Base-by-base conservation (phyloP, 2,888 invertebrate genomes). In the Invenusta paracnida region DNA sequence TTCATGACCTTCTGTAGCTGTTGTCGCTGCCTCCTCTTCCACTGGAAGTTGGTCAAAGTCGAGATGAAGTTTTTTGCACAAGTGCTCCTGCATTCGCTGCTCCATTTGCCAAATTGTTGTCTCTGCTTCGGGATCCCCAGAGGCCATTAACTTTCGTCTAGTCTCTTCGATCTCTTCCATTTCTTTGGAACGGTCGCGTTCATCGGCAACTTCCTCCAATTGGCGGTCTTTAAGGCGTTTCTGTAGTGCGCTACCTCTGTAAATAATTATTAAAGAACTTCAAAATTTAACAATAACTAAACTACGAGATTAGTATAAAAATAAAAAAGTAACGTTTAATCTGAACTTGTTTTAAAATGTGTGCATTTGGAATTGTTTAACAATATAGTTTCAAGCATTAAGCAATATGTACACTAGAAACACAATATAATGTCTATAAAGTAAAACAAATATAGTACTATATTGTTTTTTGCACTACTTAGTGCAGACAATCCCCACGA, bases 151-250 rank as follows among this genome's bases (percentile, higher is more conserved):
- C 90, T 95, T 94, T 87, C 93, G 93, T 89, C 94, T 94, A 86
- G 98, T 93, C 91, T 96, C 95, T 88, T 95, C 95, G 87, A 97
- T 93, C 92, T 97, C 96, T 89, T 94, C 95, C 89, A 94, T 94
- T 94, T 95, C 98, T 89, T 90, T 88, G 89, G 94, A 94, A 23
- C 97, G 93, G 92, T 99, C 98, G 89, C 95, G 94, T 82, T 94
- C 94, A 92, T 99, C 99, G 2, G 94, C 93, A 91, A 97, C 96
- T 1, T 96, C 95, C 92, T 99, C 99, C 88, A 96, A 94, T 88
- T 97, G 96, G 88, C 98, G 93, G 90, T 96, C 96, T 48, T 95
- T 95, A 86, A 97, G 93, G n/a, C 98, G 94, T 87, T 96, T 94
- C 91, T 95, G 95, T 88, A 99, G 92, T 91, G 96, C 96, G 90